Base-by-base conservation (phyloP, 2,113 vertebrate species). In the Thunnus thynnus region DNA sequence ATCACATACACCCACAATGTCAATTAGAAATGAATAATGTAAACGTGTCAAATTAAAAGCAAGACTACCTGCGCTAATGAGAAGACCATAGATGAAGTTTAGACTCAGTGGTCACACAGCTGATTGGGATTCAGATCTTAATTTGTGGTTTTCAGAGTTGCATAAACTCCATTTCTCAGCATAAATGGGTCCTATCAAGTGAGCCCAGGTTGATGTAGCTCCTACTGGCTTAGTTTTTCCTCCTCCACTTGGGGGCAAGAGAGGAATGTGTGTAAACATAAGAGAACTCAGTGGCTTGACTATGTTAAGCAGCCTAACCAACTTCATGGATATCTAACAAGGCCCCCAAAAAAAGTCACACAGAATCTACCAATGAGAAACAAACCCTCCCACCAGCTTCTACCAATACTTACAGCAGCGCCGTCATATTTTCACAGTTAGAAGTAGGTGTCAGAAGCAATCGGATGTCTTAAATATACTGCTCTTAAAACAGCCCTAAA, bases 241-340 rank as follows among this genome's bases (percentile, higher is more conserved):
- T 17, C n/a, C 5, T 48, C 46, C 5, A 20, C 44, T 18, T 6
- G 5, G 63, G 70, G 64, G 61, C 11, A 48, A 2, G 6, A 25
- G 60, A 82, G 82, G 64, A 85, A 87, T 86, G 76, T 83, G 76
- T 88, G 85, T 77, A 80, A 88, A 83, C 51, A 83, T 18, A n/a
- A 51, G 46, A 36, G 41, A 66, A 27, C 64, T 69, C 76, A 67
- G 47, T 78, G 57, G 46, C 51, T 77, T 48, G 1, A 30, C 68
- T 69, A 12, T 62, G 64, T 80, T 22, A 32, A 62, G 58, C 62
- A 54, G 27, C 54, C 72, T 32, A 9, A 41, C 62, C 52, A 60
- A n/a, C 22, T 36, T 56, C 66, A 56, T 32, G 17, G 5, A 2
- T 47, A 66, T 32, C 62, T 76, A 36, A 66, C 41, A 18, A 60